Evolutionary conservation across 2,888 invertebrate species (phyloP), one percentile per base, ranked within the genome.

Genomic region (Epinotia bilunana): DNA sequence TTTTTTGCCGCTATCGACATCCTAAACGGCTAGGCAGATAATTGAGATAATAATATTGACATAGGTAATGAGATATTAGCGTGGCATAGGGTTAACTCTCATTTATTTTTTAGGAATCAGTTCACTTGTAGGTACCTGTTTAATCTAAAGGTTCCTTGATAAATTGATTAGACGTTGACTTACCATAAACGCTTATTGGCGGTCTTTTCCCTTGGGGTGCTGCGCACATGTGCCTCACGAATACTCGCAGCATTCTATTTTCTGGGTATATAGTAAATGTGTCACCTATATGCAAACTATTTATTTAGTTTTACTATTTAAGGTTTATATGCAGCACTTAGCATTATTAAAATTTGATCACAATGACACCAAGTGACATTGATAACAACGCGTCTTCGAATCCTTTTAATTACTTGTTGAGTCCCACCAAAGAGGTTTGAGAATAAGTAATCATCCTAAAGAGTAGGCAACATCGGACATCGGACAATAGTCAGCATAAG

Each of bases 131-230:
- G n/a, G n/a, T 33, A 1, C 9, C 39, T 39, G 39, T 0, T 33
- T 46, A 46, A 46, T 2, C 12, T 16, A 49, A 16, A 49, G 13
- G 49, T 49, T 49, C 13, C 49, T 12, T 13, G 16, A 6, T 16
- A 11, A 3, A 13, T 49, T n/a, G 7, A n/a, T 53, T n/a, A n/a
- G n/a, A 16, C 6, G 55, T 60, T 16, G 57, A 79, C 84, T 85
- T 77, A 91, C 91, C 91, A 83, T 89, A 92, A 11, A 91, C 85
- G 58, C 88, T 73, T 60, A 91, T 83, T 0, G 92, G 91, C 13
- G 89, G 81, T 77, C 82, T 87, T 33, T 78, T 82, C 3, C 78
- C 61, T 20, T 80, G 77, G 2, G 79, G 74, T n/a, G 76, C 71
- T 12, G 76, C 79, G 77, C 81, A 84, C 84, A 83, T 85, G 64